A percentile compares a stretch with the other conserved stretches of the same genome.
Conservation (phyloP, 2,113 vertebrate species). For the Columbina picui region DNA sequence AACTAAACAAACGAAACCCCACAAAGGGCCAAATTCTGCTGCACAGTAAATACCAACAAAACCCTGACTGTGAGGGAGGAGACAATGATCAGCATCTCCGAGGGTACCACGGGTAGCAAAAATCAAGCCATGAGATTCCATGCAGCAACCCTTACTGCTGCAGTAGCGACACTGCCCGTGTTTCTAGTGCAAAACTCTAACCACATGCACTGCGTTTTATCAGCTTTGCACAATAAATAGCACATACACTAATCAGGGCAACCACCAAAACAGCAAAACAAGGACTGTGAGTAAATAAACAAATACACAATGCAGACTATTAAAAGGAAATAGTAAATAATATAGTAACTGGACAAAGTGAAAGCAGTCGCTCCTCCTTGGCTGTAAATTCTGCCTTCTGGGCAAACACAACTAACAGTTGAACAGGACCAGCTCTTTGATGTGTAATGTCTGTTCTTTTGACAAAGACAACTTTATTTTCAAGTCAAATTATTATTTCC, state of each 20-base stretch:
- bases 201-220: background rate
- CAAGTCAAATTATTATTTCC: background rate
- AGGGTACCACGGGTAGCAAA: background rate
- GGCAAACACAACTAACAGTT: background rate
- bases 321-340: background rate
- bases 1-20: background rate
- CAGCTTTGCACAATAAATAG: background rate
- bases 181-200: background rate
- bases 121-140: background rate
- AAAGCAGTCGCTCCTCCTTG: background rate
- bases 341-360: background rate
- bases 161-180: background rate
- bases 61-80: background rate
- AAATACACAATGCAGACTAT: background rate
- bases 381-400: background rate
- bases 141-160: background rate
- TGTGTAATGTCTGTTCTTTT: background rate
- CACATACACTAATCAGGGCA: background rate
- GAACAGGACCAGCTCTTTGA: background rate
- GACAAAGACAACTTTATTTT: background rate
- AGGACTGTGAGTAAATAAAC: background rate
- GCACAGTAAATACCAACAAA: background rate
- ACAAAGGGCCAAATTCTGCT: background rate
- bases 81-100: background rate
- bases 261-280: background rate